A percentile compares a stretch with the other conserved stretches of the same genome.
Evolutionary conservation across 2,888 invertebrate species (phyloP).

Genomic region (Drosophila seclusa): DNA sequence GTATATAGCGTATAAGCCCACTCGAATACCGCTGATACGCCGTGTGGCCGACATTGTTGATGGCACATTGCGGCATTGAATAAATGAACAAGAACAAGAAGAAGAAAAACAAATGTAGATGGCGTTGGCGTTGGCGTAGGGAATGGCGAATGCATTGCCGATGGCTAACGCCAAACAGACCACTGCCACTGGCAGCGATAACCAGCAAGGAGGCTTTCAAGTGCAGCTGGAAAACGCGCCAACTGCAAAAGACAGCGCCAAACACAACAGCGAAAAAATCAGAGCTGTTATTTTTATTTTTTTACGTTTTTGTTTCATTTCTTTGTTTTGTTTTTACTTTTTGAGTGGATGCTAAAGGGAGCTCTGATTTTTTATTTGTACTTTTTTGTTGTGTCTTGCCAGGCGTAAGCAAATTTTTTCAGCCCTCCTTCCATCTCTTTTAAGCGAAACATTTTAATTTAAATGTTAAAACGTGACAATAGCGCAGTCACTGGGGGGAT

Average conservation of each 20-base stretch:
- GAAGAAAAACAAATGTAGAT: slow-evolving; percentile 50
- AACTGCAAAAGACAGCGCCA: slow-evolving; percentile 73
- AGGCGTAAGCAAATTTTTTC: slow-evolving; percentile 64
- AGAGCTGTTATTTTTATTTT: slow-evolving; percentile 26
- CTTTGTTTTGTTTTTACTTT: slow-evolving; percentile 23
- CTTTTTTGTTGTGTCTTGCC: slow-evolving; percentile 34
- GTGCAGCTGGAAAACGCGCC: slow-evolving; percentile 68
- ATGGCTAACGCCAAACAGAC: slow-evolving; percentile 35
- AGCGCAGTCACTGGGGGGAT: slow-evolving; percentile 51
- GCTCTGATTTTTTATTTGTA: slow-evolving; percentile 54
- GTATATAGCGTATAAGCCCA: slow-evolving; percentile 38
- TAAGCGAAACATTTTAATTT: slow-evolving; percentile 80
- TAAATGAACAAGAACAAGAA: slow-evolving; percentile 63
- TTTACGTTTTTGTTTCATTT: slow-evolving; percentile 11
- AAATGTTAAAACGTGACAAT: slow-evolving; percentile 80
- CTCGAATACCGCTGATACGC: slow-evolving; percentile 70
- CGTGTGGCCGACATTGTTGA: slow-evolving; percentile 67
- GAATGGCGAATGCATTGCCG: slow-evolving; percentile 4
- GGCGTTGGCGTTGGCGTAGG: slow-evolving; percentile 49
- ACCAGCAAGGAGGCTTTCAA: slow-evolving; percentile 70
- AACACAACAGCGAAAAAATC: slow-evolving; percentile 57
- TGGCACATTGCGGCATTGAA: slow-evolving; percentile 67
- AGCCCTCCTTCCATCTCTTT: slow-evolving; percentile 51
- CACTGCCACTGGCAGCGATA: slow-evolving; percentile 47
- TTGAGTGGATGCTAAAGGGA: slow-evolving; percentile 53